phyloP scores from a whole-genome alignment of 2,113 vertebrate species.

The Nothoprocta pentlandii region DNA sequence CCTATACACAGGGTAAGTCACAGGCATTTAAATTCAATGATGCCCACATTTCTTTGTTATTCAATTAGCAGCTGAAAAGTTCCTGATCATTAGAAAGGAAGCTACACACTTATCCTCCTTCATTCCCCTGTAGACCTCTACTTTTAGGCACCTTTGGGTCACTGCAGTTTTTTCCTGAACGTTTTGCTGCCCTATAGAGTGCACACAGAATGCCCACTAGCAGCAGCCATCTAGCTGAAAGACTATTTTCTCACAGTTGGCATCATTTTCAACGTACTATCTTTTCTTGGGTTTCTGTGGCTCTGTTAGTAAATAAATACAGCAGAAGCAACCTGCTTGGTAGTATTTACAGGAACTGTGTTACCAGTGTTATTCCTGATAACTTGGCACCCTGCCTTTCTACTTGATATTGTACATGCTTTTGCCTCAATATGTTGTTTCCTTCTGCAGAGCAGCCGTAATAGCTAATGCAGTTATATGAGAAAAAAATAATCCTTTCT shows the following conservation, averaged over 20 bases:
- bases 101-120: background rate
- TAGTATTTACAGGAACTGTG: background rate
- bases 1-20: background rate
- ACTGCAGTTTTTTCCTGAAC: background rate
- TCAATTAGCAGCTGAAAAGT: background rate
- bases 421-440: background rate
- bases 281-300: background rate
- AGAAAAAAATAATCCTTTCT: background rate
- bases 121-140: accelerated
- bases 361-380: background rate
- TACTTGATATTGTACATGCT: background rate
- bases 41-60: background rate
- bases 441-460: background rate
- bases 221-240: background rate
- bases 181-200: background rate
- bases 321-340: background rate
- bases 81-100: background rate
- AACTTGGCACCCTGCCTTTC: background rate
- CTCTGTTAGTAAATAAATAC: background rate
- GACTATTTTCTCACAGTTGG: background rate
- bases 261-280: background rate
- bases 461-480: background rate
- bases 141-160: background rate
- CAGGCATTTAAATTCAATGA: background rate
- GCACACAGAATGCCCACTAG: no score